Evolutionary conservation across 2,797 vertebrate genomes (phyloP), one percentile per base, ranked within the genome.

Genomic region (Melanogrammus aeglefinus): DNA sequence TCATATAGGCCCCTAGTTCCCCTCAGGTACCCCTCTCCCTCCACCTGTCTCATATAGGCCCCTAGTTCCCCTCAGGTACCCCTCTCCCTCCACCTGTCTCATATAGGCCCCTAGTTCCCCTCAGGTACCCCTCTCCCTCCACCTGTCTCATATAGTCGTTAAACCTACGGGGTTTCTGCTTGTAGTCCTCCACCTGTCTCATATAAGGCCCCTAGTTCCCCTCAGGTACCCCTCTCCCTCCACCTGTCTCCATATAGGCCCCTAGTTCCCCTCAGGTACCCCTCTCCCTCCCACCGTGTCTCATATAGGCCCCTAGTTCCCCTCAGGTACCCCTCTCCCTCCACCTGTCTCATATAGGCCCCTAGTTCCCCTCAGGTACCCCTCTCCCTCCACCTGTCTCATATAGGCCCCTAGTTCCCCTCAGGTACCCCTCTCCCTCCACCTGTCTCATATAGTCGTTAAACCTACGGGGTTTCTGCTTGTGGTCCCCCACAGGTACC

Each of bases 191-290:
- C 4, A 35, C 35, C 35, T 35, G 3, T 35, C 35, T 35, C 6
- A 8, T 38, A 6, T 38, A n/a, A 38, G 36, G 36, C 36, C 36
- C 8, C 36, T 38, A 7, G 8, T 66, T 57, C 79, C 29, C n/a
- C n/a, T n/a, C 14, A 79, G 72, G 47, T 77, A 75, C n/a, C 29
- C 29, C 35, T 75, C 33, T 71, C 6, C 73, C 24, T n/a, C 36
- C 76, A 80, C 38, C 12, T 35, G 24, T 76, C 21, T 63, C 39
- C 5, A n/a, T 38, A 9, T 38, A 38, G 36, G 36, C 12, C 77
- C 75, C 21, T 18, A 4, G 47, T 51, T 51, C 14, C 47, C 16
- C 18, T n/a, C 47, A 51, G 47, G 14, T 5, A 18, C n/a, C 47
- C 47, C 4, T 51, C 14, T 2, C 16, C 47, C n/a, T n/a, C n/a